phyloP scores from a whole-genome alignment of 2,888 invertebrate genomes.

The Drosophila eohydei region DNA sequence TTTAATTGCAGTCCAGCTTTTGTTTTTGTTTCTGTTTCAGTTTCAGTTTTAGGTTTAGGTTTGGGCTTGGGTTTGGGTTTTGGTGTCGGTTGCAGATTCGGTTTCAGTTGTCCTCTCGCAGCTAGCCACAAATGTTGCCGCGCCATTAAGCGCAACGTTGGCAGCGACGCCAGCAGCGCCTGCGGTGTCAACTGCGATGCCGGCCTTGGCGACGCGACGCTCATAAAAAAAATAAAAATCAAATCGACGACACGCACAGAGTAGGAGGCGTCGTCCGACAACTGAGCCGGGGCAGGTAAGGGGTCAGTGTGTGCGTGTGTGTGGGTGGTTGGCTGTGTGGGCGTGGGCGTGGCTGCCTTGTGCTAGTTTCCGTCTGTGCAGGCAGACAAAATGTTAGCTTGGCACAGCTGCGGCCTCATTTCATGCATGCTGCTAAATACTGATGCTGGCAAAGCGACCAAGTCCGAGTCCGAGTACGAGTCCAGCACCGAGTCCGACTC shows the following conservation, averaged over 20 bases:
- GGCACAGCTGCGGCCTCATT: slow-evolving; percentile 63
- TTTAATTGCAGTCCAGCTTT: slow-evolving; percentile 44
- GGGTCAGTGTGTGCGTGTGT: slow-evolving; percentile 23
- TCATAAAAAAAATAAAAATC: slow-evolving; percentile 72
- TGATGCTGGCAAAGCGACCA: slow-evolving; percentile 23
- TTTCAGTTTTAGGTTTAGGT: slow-evolving; percentile 10
- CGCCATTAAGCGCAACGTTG: slow-evolving; percentile 56
- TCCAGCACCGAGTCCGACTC: slow-evolving; percentile 4
- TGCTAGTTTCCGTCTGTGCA: slow-evolving; percentile 66
- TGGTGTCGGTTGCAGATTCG: neutral
- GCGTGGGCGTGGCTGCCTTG: slow-evolving; percentile 61
- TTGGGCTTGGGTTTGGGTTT: slow-evolving; percentile 4
- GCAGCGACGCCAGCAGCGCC: slow-evolving; percentile 19
- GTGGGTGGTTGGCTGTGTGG: slow-evolving; percentile 19
- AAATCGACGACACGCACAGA: slow-evolving; percentile 71
- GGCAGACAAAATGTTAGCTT: slow-evolving; percentile 50
- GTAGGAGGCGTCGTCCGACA: slow-evolving; percentile 49
- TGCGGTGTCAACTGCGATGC: slow-evolving; percentile 43
- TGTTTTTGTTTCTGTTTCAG: neutral
- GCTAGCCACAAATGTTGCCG: slow-evolving; percentile 52
- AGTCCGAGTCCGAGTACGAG: slow-evolving; percentile 10
- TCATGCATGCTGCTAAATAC: slow-evolving; percentile 52
- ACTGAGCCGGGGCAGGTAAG: neutral
- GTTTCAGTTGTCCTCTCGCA: slow-evolving; percentile 16
- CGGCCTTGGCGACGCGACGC: slow-evolving; percentile 63